These are phyloP conservation scores for Prorops nasuta DNA, from an alignment of 1,140 invertebrate genomes.

Conservation along the genomic window DNA sequence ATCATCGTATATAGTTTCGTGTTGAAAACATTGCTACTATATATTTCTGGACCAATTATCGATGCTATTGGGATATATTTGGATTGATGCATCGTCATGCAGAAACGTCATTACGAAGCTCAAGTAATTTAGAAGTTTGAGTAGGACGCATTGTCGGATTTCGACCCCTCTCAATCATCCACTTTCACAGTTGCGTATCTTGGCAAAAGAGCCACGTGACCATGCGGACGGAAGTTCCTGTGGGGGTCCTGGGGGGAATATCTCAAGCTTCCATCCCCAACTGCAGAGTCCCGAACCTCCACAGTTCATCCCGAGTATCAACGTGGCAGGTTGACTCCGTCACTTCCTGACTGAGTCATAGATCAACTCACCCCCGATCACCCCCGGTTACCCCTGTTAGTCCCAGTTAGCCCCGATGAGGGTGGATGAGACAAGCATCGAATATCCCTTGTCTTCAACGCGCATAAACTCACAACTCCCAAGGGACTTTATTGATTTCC, in stretches of 20 bases:
- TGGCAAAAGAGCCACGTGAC: conserved; percentile 18
- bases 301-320: conserved; percentile 6
- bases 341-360: conserved; percentile 46
- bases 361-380: conserved; percentile 32
- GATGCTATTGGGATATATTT: too few relatives aligned
- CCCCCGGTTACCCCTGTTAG: conserved; percentile 10
- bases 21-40: too few relatives aligned
- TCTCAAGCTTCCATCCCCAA: too few relatives aligned
- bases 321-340: conserved; percentile 26
- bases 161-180: conserved; percentile 3
- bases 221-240: conserved; percentile 25
- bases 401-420: too few relatives aligned
- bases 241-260: conserved; percentile 1
- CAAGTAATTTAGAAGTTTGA: too few relatives aligned
- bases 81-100: too few relatives aligned
- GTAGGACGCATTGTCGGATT: too few relatives aligned
- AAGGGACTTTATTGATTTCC: conserved; percentile 31
- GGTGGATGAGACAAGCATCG: conserved; percentile 28
- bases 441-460: conserved; percentile 4
- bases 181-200: conserved; percentile 11
- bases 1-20: too few relatives aligned
- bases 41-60: too few relatives aligned
- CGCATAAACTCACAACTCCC: conserved; percentile 11
- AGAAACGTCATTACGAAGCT: too few relatives aligned
- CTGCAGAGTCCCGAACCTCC: too few relatives aligned